These are phyloP conservation scores for Lordiphosa andalusiaca DNA, from an alignment of 2,888 invertebrate genomes.

Conservation along the genomic window DNA sequence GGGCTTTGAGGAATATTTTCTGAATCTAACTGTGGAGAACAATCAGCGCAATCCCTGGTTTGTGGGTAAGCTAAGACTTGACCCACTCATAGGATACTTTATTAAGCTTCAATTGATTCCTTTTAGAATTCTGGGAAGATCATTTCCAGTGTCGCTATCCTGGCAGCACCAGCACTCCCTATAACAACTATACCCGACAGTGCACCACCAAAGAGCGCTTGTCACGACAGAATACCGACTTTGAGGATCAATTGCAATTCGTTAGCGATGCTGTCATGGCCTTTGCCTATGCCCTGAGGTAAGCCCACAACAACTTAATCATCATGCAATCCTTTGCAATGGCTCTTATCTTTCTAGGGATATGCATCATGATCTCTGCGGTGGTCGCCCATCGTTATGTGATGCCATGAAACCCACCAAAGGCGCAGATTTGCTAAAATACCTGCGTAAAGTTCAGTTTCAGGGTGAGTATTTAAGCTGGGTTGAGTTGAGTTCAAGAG, in stretches of 20 bases:
- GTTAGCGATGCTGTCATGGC: conserved; percentile 98
- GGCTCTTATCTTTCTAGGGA: conserved; percentile 82
- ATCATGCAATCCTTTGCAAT: not conserved
- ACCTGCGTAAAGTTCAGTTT: conserved; percentile 92
- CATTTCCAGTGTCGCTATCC: conserved; percentile 94
- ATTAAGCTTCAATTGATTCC: too few relatives aligned
- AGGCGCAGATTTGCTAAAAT: conserved; percentile 90
- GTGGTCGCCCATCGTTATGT: conserved; percentile 88
- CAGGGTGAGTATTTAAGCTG: conserved; percentile 84
- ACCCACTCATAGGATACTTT: too few relatives aligned
- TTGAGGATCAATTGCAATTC: conserved; percentile 96
- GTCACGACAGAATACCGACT: conserved; percentile 88
- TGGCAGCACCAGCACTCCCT: conserved; percentile 89
- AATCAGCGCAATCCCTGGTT: conserved; percentile 98
- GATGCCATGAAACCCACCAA: conserved; percentile 94
- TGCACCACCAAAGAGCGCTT: conserved; percentile 91
- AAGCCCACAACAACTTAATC: conserved; percentile 50
- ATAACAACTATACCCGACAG: conserved; percentile 86
- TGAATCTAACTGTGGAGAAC: conserved; percentile 90
- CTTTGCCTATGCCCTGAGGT: conserved; percentile 93
- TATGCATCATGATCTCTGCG: conserved; percentile 92
- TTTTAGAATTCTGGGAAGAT: conserved; percentile 94
- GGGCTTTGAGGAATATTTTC: conserved; percentile 94
- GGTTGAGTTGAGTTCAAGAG: not conserved
- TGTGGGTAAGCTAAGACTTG: conserved; percentile 85